A percentile compares a stretch with the other conserved stretches of the same genome.
Conservation (phyloP, 2,888 invertebrate genomes). For the Lepetodrilus schrolli region DNA sequence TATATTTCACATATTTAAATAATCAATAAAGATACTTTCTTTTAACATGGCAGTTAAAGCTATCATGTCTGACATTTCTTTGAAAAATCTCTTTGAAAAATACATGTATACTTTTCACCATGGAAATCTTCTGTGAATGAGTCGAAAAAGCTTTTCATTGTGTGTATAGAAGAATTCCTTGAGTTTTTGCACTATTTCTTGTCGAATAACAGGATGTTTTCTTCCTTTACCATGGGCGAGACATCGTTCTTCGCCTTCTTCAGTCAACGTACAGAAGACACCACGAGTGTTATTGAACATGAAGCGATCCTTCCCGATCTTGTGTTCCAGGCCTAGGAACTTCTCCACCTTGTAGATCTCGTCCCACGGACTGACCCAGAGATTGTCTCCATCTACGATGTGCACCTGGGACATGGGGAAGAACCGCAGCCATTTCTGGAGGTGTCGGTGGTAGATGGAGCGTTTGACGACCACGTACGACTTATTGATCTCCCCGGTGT, state of each 20-base stretch:
- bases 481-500: slow-evolving; percentile 71
- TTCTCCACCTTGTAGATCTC: slow-evolving; percentile 62
- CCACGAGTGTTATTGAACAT: slow-evolving; percentile 97
- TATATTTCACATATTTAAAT: too few species aligned
- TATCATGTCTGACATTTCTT: too few species aligned
- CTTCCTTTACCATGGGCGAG: slow-evolving; percentile 89
- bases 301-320: slow-evolving; percentile 82
- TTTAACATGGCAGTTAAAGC: too few species aligned
- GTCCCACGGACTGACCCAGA: slow-evolving; percentile 56
- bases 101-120: slow-evolving; percentile 78
- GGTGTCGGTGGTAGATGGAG: slow-evolving; percentile 79
- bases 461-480: slow-evolving; percentile 74
- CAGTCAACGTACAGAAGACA: slow-evolving; percentile 85
- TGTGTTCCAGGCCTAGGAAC: slow-evolving; percentile 61
- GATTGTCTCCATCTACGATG: slow-evolving; percentile 83
- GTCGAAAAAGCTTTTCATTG: slow-evolving; percentile 79
- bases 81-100: too few species aligned
- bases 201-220: slow-evolving; percentile 90
- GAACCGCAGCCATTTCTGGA: slow-evolving; percentile 91
- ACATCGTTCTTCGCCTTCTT: slow-evolving; percentile 86
- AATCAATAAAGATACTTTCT: too few species aligned
- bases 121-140: slow-evolving; percentile 91
- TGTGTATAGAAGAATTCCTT: slow-evolving; percentile 58
- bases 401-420: slow-evolving; percentile 93
- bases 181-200: slow-evolving; percentile 77